phyloP scores from a whole-genome alignment of 2,113 vertebrate genomes.

The Tricholaema leucomelas region DNA sequence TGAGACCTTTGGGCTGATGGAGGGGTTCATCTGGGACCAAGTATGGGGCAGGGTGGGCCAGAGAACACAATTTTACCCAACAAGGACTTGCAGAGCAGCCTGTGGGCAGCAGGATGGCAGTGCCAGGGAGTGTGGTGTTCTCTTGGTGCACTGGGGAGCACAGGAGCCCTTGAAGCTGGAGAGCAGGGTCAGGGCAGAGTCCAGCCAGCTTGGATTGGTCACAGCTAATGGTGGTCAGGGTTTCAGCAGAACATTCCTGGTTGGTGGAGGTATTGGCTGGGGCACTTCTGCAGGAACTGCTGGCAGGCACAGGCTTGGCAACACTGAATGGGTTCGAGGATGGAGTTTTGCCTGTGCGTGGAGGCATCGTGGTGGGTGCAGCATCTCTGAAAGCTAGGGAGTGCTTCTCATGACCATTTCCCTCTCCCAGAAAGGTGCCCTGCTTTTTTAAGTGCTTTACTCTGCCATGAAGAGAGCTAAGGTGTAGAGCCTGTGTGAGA shows the following conservation, averaged over 20 bases:
- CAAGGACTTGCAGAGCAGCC: not conserved
- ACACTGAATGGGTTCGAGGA: fast-evolving
- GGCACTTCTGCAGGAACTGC: not conserved
- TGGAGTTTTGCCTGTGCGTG: not conserved
- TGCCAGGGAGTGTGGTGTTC: fast-evolving
- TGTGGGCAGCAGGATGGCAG: not conserved
- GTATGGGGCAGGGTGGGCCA: not conserved
- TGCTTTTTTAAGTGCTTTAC: not conserved
- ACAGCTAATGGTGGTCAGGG: fast-evolving
- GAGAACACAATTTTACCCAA: not conserved
- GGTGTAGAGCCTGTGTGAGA: not conserved
- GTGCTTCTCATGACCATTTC: fast-evolving
- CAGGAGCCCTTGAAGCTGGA: not conserved
- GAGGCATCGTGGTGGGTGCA: not conserved
- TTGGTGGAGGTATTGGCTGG: not conserved
- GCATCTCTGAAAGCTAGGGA: not conserved
- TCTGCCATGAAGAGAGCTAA: fast-evolving
- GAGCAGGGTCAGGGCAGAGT: not conserved
- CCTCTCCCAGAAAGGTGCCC: not conserved
- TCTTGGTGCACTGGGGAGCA: not conserved
- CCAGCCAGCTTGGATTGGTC: fast-evolving
- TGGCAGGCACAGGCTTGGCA: not conserved
- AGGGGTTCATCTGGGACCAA: not conserved
- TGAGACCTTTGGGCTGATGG: not conserved
- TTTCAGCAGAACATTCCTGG: not conserved